Conservation (phyloP, 2,113 vertebrate genomes). For the Nesogale talazaci region DNA sequence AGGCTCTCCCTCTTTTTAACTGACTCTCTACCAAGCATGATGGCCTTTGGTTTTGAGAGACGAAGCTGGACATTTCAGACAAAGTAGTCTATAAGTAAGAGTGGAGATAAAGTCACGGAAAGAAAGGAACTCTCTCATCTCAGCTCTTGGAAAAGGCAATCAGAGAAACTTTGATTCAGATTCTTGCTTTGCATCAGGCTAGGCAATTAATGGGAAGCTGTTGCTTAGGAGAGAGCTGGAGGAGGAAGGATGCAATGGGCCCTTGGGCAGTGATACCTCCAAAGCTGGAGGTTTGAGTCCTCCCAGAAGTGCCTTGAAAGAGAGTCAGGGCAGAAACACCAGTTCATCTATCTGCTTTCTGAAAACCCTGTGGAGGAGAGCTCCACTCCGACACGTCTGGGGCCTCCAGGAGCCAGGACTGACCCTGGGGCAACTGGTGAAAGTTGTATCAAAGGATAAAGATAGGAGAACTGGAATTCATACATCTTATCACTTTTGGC, state of each 20-base stretch:
- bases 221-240: background rate
- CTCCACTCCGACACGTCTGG: background rate
- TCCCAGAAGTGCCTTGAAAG: background rate
- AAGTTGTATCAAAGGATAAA: background rate
- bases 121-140: constrained; percentile 6
- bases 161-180: background rate
- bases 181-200: background rate
- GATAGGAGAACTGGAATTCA: background rate
- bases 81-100: background rate
- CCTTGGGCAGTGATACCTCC: background rate
- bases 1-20: too few species aligned
- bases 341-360: background rate
- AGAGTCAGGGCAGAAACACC: background rate
- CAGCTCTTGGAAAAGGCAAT: background rate
- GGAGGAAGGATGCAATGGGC: background rate
- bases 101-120: background rate
- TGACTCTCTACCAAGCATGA: too few species aligned
- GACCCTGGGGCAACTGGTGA: background rate
- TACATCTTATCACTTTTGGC: background rate
- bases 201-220: background rate
- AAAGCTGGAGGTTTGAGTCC: background rate
- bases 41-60: too few species aligned
- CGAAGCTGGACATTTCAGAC: background rate
- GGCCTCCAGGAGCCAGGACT: background rate
- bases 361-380: background rate